A percentile compares a stretch with the other conserved stretches of the same genome.
Evolutionary conservation across 2,888 invertebrate species (phyloP).

Genomic region (Podotricha telesiphe): DNA sequence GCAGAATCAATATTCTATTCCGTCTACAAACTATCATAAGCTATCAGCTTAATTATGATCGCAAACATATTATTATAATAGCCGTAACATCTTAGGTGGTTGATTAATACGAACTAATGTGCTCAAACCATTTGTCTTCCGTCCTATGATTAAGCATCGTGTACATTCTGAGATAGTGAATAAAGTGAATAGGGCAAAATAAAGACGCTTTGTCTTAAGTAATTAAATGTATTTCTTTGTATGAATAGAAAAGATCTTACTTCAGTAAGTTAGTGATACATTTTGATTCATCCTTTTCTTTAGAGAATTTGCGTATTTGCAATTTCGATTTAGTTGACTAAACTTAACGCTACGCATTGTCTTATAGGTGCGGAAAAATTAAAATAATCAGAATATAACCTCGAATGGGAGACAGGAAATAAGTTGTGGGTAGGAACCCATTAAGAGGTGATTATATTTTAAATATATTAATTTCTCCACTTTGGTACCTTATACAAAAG

Average conservation of each 20-base stretch:
- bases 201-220: background rate
- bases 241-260: no score
- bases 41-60: slow-evolving; percentile 31
- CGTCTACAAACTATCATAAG: slow-evolving; percentile 14
- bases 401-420: no score
- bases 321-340: no score
- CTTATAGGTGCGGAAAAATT: no score
- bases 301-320: no score
- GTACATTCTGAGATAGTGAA: background rate
- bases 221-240: background rate
- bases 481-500: no score
- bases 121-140: slow-evolving; percentile 31
- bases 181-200: background rate
- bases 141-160: slow-evolving; percentile 9
- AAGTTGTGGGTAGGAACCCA: no score
- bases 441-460: no score
- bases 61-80: slow-evolving; percentile 30
- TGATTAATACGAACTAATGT: slow-evolving; percentile 31
- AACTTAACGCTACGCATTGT: no score
- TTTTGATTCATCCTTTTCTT: no score
- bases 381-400: no score
- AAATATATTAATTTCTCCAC: no score
- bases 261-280: background rate
- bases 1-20: slow-evolving; percentile 14
- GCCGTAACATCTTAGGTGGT: slow-evolving; percentile 30